These are phyloP conservation scores for Aporophyla lueneburgensis DNA, from an alignment of 2,888 invertebrate genomes.

Conservation along the genomic window DNA sequence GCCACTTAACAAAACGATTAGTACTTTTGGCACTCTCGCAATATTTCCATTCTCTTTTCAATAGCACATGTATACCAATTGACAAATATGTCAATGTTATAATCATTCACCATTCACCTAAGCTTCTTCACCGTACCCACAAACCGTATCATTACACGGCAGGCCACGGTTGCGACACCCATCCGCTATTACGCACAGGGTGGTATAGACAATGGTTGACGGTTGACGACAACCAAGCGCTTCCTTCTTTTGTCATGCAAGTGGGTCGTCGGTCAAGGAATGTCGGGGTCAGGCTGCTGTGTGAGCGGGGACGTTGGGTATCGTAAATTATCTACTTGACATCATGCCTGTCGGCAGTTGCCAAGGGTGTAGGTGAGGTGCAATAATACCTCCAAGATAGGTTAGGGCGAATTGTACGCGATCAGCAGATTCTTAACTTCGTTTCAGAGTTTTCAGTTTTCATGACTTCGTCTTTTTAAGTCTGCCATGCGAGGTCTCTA, in stretches of 20 bases:
- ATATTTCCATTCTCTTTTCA: not conserved
- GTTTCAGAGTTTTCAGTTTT: too few species aligned
- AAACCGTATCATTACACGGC: constrained; percentile 31
- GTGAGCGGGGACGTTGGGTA: constrained; percentile 46
- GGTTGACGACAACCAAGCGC: constrained; percentile 49
- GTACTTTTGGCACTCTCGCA: too few species aligned
- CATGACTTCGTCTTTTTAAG: too few species aligned
- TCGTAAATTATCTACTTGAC: too few species aligned
- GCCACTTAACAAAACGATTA: too few species aligned
- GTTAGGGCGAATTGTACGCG: too few species aligned
- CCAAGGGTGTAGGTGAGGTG: too few species aligned
- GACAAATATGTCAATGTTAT: not conserved
- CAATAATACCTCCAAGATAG: too few species aligned
- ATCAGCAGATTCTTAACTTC: too few species aligned
- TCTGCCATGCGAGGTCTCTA: too few species aligned
- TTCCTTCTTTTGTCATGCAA: constrained; percentile 66
- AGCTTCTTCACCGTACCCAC: constrained; percentile 2
- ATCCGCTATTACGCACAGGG: constrained; percentile 54
- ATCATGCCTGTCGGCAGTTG: too few species aligned
- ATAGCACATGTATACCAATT: not conserved
- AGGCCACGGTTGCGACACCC: constrained; percentile 45
- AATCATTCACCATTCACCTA: not conserved
- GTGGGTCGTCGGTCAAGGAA: constrained; percentile 64
- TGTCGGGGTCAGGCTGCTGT: constrained; percentile 33
- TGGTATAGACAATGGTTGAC: constrained; percentile 54